Conservation (phyloP, 2,888 invertebrate species). For the Lottia gigantea region DNA sequence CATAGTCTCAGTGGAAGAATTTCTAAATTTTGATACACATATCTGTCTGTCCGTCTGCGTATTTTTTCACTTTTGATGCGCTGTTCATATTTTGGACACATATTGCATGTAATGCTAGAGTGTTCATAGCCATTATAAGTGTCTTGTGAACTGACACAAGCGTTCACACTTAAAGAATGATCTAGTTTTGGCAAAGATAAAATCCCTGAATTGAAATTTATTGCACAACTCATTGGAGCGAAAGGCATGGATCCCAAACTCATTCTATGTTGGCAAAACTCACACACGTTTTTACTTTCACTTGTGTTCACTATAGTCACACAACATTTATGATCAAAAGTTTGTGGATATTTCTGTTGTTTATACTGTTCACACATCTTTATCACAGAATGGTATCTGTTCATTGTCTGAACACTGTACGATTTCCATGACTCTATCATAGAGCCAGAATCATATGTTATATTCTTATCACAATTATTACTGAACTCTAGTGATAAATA, state of each 20-base stretch:
- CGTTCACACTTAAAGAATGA: slow-evolving; percentile 23
- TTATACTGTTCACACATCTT: slow-evolving; percentile 18
- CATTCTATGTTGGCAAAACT: slow-evolving; percentile 38
- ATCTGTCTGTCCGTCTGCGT: slow-evolving; percentile 43
- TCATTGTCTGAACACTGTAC: slow-evolving; percentile 18
- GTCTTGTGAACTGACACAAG: slow-evolving; percentile 43
- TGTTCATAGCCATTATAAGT: slow-evolving; percentile 52
- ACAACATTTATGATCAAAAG: slow-evolving; percentile 38
- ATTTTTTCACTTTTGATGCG: slow-evolving; percentile 15
- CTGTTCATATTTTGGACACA: slow-evolving; percentile 26
- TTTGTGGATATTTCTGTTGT: background rate
- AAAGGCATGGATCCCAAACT: slow-evolving; percentile 4
- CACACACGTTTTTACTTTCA: slow-evolving; percentile 36
- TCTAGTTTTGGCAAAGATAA: background rate
- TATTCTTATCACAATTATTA: slow-evolving; percentile 24
- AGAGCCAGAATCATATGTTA: slow-evolving; percentile 6
- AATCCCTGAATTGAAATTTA: background rate
- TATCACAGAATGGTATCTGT: slow-evolving; percentile 23
- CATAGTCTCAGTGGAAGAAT: slow-evolving; percentile 39
- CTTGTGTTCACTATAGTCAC: slow-evolving; percentile 32
- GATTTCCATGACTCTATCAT: slow-evolving; percentile 13
- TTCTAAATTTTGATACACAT: slow-evolving; percentile 40
- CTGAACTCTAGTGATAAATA: slow-evolving; percentile 79
- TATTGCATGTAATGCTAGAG: slow-evolving; percentile 47
- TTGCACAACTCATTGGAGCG: slow-evolving; percentile 13